Conservation (phyloP, 2,797 vertebrate genomes). For the Bucorvus abyssinicus region DNA sequence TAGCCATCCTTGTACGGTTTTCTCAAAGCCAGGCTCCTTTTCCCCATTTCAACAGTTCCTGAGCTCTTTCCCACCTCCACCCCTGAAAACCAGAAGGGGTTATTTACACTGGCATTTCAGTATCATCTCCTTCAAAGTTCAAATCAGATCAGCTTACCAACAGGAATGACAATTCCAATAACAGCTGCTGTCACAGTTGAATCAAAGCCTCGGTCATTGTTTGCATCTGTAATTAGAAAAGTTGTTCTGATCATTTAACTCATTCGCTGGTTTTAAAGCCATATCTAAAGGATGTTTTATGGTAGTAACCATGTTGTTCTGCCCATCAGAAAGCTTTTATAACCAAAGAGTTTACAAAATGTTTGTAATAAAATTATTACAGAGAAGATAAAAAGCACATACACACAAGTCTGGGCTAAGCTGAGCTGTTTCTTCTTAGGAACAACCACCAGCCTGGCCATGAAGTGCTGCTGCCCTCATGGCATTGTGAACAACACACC, state of each 20-base stretch:
- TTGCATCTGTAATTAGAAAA: constrained; percentile 82
- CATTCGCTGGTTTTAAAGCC: not conserved
- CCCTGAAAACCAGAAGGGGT: not conserved
- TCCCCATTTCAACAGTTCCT: not conserved
- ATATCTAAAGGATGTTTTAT: not conserved
- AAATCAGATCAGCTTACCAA: constrained; percentile 83
- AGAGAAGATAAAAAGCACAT: fast-evolving
- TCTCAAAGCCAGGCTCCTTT: not conserved
- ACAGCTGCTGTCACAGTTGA: constrained; percentile 93
- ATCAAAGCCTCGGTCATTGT: constrained; percentile 85
- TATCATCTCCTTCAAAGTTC: not conserved
- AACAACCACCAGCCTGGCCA: fast-evolving
- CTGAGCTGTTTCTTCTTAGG: not conserved
- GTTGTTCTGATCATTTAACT: not conserved
- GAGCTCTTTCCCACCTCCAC: not conserved
- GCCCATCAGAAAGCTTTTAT: not conserved
- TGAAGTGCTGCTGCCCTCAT: fast-evolving
- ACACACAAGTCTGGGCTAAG: not conserved
- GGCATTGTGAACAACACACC: too few species aligned
- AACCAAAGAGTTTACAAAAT: not conserved
- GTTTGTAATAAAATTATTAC: not conserved
- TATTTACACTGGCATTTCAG: not conserved
- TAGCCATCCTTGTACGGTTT: not conserved
- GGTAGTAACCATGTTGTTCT: not conserved
- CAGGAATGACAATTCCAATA: constrained; percentile 91